Evolutionary conservation across 2,113 vertebrate species (phyloP).

Genomic region (Melanerpes aurifrons): DNA sequence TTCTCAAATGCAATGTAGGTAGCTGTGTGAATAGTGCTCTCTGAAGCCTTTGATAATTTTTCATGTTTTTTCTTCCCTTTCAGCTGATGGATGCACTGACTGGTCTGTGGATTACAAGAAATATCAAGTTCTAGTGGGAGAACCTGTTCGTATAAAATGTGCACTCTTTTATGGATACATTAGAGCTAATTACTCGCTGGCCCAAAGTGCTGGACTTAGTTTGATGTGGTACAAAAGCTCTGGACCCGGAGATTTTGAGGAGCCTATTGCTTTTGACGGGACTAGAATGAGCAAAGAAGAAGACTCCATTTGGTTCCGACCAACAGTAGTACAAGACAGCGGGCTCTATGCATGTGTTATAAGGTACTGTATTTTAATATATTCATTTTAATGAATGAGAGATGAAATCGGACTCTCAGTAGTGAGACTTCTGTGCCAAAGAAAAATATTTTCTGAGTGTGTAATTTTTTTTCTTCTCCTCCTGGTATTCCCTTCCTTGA

Average conservation of each 20-base stretch:
- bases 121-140: constrained; percentile 95
- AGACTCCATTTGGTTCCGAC: constrained; percentile 98
- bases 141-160: constrained; percentile 98
- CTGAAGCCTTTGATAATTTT: constrained; percentile 3
- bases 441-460: not conserved
- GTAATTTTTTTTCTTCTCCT: not conserved
- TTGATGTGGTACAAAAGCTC: constrained; percentile 99
- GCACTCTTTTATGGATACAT: constrained; percentile 99
- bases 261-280: constrained; percentile 97
- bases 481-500: not conserved
- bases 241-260: constrained; percentile 96
- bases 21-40: not conserved
- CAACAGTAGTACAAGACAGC: constrained; percentile 92
- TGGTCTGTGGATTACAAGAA: constrained; percentile 99
- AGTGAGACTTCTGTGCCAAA: not conserved
- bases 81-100: constrained; percentile 97
- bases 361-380: constrained; percentile 81
- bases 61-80: constrained; percentile 54
- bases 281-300: constrained; percentile 98
- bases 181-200: constrained; percentile 95
- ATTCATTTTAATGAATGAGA: not conserved
- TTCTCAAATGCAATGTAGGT: not conserved
- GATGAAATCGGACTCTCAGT: not conserved
- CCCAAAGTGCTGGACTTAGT: constrained; percentile 96
- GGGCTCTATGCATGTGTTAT: constrained; percentile 97